These are phyloP conservation scores for Onthophagus taurus DNA, from an alignment of 1,140 invertebrate genomes.

Conservation along the genomic window DNA sequence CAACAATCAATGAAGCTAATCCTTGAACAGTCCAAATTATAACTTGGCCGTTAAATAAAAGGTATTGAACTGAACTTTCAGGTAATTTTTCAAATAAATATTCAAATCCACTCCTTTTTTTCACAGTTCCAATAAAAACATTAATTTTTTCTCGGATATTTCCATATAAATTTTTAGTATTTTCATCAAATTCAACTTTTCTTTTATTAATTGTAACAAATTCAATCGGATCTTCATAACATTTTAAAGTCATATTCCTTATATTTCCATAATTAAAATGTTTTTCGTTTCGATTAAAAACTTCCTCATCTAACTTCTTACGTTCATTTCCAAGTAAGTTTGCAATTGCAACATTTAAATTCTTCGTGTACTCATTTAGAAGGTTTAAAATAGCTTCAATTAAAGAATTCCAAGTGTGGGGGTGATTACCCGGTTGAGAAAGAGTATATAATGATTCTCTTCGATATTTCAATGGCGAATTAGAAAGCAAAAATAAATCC, in stretches of 20 bases:
- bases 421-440: constrained; percentile 67
- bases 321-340: not conserved
- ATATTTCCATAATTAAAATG: constrained; percentile 17
- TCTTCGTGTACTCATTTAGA: constrained; percentile 50
- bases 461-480: constrained; percentile 43
- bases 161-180: too few relatives aligned
- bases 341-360: constrained; percentile 40
- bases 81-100: constrained; percentile 62
- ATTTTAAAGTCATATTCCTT: constrained; percentile 23
- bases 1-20: constrained; percentile 53
- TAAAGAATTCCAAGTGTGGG: constrained; percentile 67
- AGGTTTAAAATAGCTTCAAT: constrained; percentile 48
- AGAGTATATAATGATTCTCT: constrained; percentile 55
- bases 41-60: constrained; percentile 54
- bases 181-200: constrained; percentile 14
- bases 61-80: constrained; percentile 52
- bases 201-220: constrained; percentile 15
- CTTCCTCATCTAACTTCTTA: not conserved
- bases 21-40: constrained; percentile 62
- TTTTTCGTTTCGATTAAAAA: not conserved
- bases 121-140: constrained; percentile 24
- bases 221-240: not conserved
- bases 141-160: constrained; percentile 18
- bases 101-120: constrained; percentile 51
- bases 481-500: constrained; percentile 54